Percentiles rank a stretch among this genome's conserved stretches.
phyloP scores from a whole-genome alignment of 1,140 invertebrate species.

The Drosophila varians region DNA sequence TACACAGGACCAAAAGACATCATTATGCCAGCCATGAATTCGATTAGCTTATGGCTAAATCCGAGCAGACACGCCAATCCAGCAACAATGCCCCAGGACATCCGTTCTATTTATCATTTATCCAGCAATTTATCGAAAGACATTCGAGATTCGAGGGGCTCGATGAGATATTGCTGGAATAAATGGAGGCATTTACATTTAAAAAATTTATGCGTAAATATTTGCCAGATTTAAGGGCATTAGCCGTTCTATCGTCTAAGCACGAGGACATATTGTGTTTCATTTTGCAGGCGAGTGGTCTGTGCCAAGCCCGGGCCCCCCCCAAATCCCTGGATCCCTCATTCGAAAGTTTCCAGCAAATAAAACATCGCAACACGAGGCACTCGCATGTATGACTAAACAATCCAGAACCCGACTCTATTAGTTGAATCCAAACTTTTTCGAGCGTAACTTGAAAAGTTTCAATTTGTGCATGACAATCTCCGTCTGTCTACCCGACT shows the following conservation, averaged over 20 bases:
- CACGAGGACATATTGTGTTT: constrained; percentile 42
- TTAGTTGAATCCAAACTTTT: constrained; percentile 67
- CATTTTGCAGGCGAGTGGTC: constrained; percentile 18
- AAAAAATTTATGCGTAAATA: constrained; percentile 70
- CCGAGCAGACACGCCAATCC: constrained; percentile 60
- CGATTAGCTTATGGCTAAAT: constrained; percentile 78
- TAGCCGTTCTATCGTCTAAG: constrained; percentile 7
- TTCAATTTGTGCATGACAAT: constrained; percentile 70
- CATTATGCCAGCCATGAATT: constrained; percentile 74
- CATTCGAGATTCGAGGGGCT: constrained; percentile 46
- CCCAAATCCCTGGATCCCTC: constrained; percentile 46
- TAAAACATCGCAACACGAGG: constrained; percentile 48
- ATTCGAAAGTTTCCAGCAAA: constrained; percentile 52
- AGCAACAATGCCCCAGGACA: constrained; percentile 61
- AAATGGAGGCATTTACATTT: constrained; percentile 68
- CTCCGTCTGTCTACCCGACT: constrained; percentile 14
- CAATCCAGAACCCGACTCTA: constrained; percentile 46
- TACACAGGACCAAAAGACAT: constrained; percentile 10
- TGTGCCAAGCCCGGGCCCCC: too few species aligned
- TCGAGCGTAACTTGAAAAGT: constrained; percentile 70
- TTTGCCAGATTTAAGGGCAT: constrained; percentile 52
- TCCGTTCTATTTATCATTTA: constrained; percentile 81
- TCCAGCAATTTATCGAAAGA: constrained; percentile 64
- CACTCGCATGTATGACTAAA: constrained; percentile 34
- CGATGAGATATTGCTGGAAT: constrained; percentile 57